phyloP scores from a whole-genome alignment of 2,888 invertebrate genomes.

The Apodemia zela region DNA sequence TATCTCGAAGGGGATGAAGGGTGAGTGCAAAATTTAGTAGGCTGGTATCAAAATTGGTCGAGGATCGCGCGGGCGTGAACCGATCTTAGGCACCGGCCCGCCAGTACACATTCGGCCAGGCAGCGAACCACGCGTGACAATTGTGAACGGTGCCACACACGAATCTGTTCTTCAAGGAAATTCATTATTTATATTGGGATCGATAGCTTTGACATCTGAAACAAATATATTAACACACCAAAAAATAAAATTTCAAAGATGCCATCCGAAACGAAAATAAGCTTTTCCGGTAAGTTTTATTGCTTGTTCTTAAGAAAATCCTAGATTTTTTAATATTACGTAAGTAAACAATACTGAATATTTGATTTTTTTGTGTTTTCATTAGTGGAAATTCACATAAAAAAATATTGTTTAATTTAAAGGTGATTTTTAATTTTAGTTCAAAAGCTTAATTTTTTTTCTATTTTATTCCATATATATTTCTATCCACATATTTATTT shows the following conservation, averaged over 20 bases:
- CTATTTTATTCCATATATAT: too few species aligned
- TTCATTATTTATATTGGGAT: conserved; percentile 15
- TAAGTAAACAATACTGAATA: background rate
- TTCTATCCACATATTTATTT: too few species aligned
- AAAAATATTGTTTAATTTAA: too few species aligned
- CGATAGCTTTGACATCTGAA: background rate
- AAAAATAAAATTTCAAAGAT: conserved; percentile 43
- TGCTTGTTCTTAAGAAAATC: conserved; percentile 21
- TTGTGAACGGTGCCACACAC: conserved; percentile 9
- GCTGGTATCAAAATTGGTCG: conserved; percentile 45
- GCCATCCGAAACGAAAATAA: conserved; percentile 75
- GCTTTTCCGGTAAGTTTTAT: conserved; percentile 70
- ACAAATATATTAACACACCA: conserved; percentile 41
- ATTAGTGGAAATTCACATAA: too few species aligned
- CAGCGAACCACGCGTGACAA: conserved; percentile 43
- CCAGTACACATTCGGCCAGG: conserved; percentile 63
- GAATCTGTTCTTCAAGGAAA: conserved; percentile 3
- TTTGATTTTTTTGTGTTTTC: too few species aligned
- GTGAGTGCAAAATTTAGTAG: conserved; percentile 46
- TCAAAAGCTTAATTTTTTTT: too few species aligned
- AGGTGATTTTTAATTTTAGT: background rate
- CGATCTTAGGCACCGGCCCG: conserved; percentile 31
- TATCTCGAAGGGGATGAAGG: conserved; percentile 30
- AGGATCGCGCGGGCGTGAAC: conserved; percentile 48
- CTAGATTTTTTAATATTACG: conserved; percentile 12